Percentiles rank a stretch among this genome's conserved stretches.
Conservation (phyloP, 2,797 vertebrate genomes). For the Epinephelus coioides region DNA sequence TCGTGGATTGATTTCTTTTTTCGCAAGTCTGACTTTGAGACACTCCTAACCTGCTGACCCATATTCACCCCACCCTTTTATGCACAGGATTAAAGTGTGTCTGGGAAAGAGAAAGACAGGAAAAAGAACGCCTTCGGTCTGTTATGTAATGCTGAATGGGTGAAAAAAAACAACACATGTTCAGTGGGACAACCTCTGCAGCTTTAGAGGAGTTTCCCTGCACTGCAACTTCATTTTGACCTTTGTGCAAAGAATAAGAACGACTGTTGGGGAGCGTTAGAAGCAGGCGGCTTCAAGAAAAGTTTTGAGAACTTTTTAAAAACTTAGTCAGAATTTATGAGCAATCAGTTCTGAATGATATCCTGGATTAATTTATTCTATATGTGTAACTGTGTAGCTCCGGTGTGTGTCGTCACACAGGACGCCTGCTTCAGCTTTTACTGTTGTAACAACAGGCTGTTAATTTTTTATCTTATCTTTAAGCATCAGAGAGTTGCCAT, state of each 20-base stretch:
- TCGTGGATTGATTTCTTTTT: slow-evolving; percentile 76
- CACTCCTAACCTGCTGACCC: slow-evolving; percentile 89
- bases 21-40: slow-evolving; percentile 83
- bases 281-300: slow-evolving; percentile 24
- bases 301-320: slow-evolving; percentile 50
- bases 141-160: slow-evolving; percentile 89
- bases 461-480: slow-evolving; percentile 5
- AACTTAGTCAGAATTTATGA: slow-evolving; percentile 2
- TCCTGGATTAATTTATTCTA: neutral
- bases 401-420: neutral
- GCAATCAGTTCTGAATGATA: neutral
- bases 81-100: slow-evolving; percentile 84
- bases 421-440: neutral
- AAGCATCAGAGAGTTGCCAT: neutral
- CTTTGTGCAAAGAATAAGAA: slow-evolving; percentile 1
- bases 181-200: slow-evolving; percentile 73
- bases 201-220: slow-evolving; percentile 62
- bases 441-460: slow-evolving; percentile 1
- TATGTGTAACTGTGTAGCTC: neutral
- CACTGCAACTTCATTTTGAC: slow-evolving; percentile 46
- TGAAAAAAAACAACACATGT: slow-evolving; percentile 72
- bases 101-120: slow-evolving; percentile 83
- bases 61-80: slow-evolving; percentile 84
- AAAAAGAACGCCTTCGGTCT: slow-evolving; percentile 79
- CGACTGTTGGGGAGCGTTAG: neutral